A percentile compares a stretch with the other conserved stretches of the same genome.
Evolutionary conservation across 2,888 invertebrate species (phyloP).

Genomic region (Archips crataeganus): DNA sequence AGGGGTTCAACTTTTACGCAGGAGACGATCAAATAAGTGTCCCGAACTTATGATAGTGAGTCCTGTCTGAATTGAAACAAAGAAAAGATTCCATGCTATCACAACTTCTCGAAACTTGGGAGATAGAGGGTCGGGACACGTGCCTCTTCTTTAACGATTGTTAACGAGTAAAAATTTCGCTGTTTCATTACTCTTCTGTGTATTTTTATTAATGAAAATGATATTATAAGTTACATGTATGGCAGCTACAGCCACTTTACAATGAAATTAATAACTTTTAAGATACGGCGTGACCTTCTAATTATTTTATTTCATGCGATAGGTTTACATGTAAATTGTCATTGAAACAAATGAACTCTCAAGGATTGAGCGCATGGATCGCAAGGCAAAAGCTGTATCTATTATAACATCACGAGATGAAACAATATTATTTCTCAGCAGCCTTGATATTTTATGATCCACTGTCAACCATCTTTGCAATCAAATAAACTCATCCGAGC

Average conservation of each 20-base stretch:
- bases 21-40: background rate
- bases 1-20: background rate
- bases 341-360: slow-evolving; percentile 7
- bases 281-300: background rate
- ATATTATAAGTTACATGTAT: too few relatives aligned
- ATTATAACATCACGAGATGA: slow-evolving; percentile 14
- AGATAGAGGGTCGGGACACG: background rate
- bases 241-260: too few relatives aligned
- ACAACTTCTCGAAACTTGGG: background rate
- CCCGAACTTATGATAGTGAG: slow-evolving; percentile 6
- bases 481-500: slow-evolving; percentile 36
- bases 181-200: too few relatives aligned
- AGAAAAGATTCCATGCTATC: background rate
- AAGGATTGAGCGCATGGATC: background rate
- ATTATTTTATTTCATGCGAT: background rate
- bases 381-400: slow-evolving; percentile 2
- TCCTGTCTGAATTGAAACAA: background rate
- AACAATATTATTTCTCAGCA: slow-evolving; percentile 26
- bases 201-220: too few relatives aligned
- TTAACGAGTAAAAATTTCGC: background rate
- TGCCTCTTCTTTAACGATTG: background rate
- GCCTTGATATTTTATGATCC: slow-evolving; percentile 33
- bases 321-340: background rate
- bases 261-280: background rate
- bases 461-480: slow-evolving; percentile 39